Conservation (phyloP, 2,113 vertebrate genomes). For the Paramisgurnus dabryanus region DNA sequence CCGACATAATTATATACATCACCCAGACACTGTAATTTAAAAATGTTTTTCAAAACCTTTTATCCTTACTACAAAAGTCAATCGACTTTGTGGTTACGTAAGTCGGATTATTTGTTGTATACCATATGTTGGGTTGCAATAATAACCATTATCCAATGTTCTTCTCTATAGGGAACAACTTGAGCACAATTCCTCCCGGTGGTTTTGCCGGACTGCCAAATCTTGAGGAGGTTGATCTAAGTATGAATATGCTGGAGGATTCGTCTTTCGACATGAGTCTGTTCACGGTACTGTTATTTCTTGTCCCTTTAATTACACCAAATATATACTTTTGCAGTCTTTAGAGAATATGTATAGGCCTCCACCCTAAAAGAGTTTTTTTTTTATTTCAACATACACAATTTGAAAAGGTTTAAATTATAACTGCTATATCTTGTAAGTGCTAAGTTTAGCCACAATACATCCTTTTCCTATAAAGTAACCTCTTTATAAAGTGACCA, state of each 20-base stretch:
- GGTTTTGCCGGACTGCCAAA: conserved; percentile 71
- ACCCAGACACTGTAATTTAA: neutral
- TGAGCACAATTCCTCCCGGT: conserved; percentile 62
- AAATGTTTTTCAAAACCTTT: neutral
- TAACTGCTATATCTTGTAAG: conserved; percentile 48
- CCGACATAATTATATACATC: neutral
- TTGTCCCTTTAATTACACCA: conserved; percentile 27
- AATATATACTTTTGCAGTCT: neutral
- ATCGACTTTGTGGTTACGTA: too few relatives aligned
- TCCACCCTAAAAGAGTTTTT: neutral
- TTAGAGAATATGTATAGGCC: neutral
- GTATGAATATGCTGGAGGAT: conserved; percentile 75
- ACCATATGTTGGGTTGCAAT: neutral
- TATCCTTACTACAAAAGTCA: too few relatives aligned
- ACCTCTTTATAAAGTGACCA: conserved; percentile 53
- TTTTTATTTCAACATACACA: neutral
- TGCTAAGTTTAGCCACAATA: conserved; percentile 52
- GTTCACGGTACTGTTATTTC: conserved; percentile 66
- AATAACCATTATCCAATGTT: neutral
- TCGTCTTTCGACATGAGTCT: conserved; percentile 64
- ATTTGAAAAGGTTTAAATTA: conserved; percentile 30
- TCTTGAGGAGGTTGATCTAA: conserved; percentile 78
- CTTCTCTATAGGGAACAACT: conserved; percentile 73
- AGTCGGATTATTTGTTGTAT: neutral
- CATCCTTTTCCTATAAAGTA: conserved; percentile 38